Percentiles rank a stretch among this genome's conserved stretches.
phyloP scores from a whole-genome alignment of 1,140 invertebrate species.

The Orius laevigatus region DNA sequence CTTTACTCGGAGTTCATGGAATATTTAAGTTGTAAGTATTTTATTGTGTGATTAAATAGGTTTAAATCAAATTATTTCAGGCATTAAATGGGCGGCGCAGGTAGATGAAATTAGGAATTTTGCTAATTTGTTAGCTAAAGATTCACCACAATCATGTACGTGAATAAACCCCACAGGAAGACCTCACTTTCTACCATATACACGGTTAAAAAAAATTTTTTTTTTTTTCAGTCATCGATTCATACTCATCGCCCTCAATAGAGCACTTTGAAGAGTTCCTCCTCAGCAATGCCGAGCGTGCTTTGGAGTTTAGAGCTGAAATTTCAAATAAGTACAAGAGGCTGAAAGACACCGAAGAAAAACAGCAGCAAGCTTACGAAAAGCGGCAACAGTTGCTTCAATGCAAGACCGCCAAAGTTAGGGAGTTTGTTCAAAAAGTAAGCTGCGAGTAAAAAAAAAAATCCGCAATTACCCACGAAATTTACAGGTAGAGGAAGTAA shows the following conservation, averaged over 20 bases:
- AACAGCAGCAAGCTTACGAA: conserved; percentile 62
- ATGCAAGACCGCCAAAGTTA: conserved; percentile 69
- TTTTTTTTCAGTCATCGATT: conserved; percentile 12
- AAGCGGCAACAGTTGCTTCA: conserved; percentile 62
- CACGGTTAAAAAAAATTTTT: no score
- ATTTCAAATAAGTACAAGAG: conserved; percentile 76
- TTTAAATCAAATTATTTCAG: conserved; percentile 6
- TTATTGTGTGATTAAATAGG: conserved; percentile 5
- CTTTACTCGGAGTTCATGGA: conserved; percentile 26
- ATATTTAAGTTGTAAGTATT: conserved; percentile 22
- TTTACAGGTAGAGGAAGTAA: conserved; percentile 67
- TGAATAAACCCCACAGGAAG: conserved; percentile 39
- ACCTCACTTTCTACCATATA: background rate
- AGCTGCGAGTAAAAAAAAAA: background rate
- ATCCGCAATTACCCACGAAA: background rate
- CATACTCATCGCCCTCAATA: conserved; percentile 34
- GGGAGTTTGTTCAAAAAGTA: conserved; percentile 68
- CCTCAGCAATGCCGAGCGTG: conserved; percentile 72
- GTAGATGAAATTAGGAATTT: conserved; percentile 19
- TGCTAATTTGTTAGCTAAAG: conserved; percentile 16
- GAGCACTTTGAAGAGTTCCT: conserved; percentile 57
- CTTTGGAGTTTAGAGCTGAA: conserved; percentile 82
- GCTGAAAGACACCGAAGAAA: conserved; percentile 56
- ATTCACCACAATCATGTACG: conserved; percentile 15
- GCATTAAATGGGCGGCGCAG: conserved; percentile 18